Evolutionary conservation across 2,113 vertebrate species (phyloP), one percentile per base, ranked within the genome.

Genomic region (Notarius lentiginosus): DNA sequence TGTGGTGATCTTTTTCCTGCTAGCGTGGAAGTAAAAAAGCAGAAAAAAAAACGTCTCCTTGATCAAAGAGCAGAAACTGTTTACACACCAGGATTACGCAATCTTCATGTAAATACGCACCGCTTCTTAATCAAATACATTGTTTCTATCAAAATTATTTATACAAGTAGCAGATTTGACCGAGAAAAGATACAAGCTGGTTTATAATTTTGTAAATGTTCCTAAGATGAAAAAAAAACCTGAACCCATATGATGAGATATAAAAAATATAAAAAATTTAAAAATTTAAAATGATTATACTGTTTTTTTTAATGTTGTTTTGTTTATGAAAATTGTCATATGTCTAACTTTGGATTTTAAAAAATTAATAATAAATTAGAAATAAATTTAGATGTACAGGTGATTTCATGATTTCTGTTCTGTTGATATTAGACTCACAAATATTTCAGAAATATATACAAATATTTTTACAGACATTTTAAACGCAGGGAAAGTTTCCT

Each of bases 31-130:
- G 12, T 86, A 18, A 22, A 14, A 41, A 83, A 53, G 1, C 17
- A 76, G n/a, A 76, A 63, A 20, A 20, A 41, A 41, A 41, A 41
- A 2, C 2, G 4, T 53, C 55, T 47, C 77, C 77, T 18, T 49
- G 79, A 86, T 61, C 85, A 86, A 86, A 86, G 77, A 81, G 65
- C 79, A 80, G 10, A 53, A 56, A 49, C 24, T n/a, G 55, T 85
- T 55, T 79, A 79, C 76, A 79, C 17, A 47, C 10, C 60, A 18
- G 17, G 0, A 5, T 79, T 79, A 20, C 61, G 55, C 72, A 79
- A 73, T 18, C 4, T 60, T 12, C 30, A 51, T 12, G 0, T 41
- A 85, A 53, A 27, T 6, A 82, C 79, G 55, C n/a, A 30, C 0
- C 1, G 10, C 24, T 75, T 49, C 20, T 11, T 22, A 11, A 22